Evolutionary conservation across 2,888 invertebrate species (phyloP), one percentile per base, ranked within the genome.

Genomic region (Plebejus anna): DNA sequence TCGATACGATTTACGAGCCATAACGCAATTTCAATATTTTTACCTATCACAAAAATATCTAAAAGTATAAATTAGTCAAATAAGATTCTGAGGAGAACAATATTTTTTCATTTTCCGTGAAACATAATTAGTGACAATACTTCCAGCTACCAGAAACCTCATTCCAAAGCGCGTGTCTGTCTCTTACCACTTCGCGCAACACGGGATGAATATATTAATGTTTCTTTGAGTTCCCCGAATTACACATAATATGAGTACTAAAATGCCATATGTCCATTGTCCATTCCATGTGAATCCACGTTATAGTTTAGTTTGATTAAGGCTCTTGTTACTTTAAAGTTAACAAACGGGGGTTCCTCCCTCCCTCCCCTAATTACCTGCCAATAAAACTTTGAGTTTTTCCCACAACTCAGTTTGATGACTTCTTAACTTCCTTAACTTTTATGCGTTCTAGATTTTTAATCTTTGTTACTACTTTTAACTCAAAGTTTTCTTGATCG

Each of bases 331-430:
- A 28, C 61, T 61, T 28, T 61, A 61, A 61, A 61, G 61, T 28
- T 61, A 28, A 28, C 61, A 61, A 61, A 59, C 2, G 28, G 61
- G 11, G 61, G 61, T 28, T 22, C 11, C 22, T 1, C 59, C 1
- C 61, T 55, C 16, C 11, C 32, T 32, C 32, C 66, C 13, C 66
- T 66, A 32, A 66, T 66, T 66, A 66, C 36, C 32, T 32, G 36
- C 66, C 32, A 66, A 66, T 66, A 66, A 16, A 66, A 66, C 66
- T 66, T 66, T 22, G 28, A 66, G 66, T 66, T 66, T 36, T 66
- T 66, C 32, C 66, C 66, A 32, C 66, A 66, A 66, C 32, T 66
- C 66, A 4, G 16, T 66, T 36, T 66, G 66, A 66, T 36, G 66
- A 36, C 32, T 32, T 66, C 66, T 66, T 66, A 66, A 59, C 59